Evolutionary conservation across 2,888 invertebrate genomes (phyloP), one percentile per base, ranked within the genome.

Genomic region (Timema cristinae): DNA sequence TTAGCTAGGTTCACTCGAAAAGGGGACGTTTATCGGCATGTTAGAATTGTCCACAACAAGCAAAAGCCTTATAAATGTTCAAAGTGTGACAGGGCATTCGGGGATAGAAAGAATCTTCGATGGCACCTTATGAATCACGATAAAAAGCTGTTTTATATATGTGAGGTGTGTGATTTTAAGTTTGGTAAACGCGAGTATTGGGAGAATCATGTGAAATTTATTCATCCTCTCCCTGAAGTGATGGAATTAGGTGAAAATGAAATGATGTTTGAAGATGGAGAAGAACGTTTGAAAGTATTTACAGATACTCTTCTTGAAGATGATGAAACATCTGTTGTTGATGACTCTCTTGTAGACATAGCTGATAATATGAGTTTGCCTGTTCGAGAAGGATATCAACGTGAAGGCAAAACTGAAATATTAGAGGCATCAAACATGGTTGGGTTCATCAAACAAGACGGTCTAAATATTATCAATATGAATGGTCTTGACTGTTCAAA

Each of bases 131-230:
- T 76, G 72, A 77, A 78, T 72, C 78, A 78, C 69, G 78, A 78
- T 67, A 77, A 76, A 69, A 76, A 76, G 48, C 73, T 78, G 8
- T 77, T 76, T 67, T 77, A 77, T 74, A 76, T 76, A 11, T 78
- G 78, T 67, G 75, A 75, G 54, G 76, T 76, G 8, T 78, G 79
- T 74, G 77, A 77, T n/a, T 79, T 78, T 70, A 78, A 78, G 66
- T 79, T 79, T 75, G 79, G 78, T 2, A 78, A 78, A 66, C 74
- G 76, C 61, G 79, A 78, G 54, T 79, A 77, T 66, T 79, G 77
- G 75, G 78, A 78, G 66, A 79, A 78, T 50, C 79, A 78, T 73
- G 77, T 79, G 10, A 74, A 77, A 32, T 78, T 75, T 71, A 78
- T 79, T 52, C 79, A 79, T 72, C 79, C 79, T 16, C 50, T 74